Conservation (phyloP, 2,888 invertebrate genomes). For the Carpatolechia fugitivella region DNA sequence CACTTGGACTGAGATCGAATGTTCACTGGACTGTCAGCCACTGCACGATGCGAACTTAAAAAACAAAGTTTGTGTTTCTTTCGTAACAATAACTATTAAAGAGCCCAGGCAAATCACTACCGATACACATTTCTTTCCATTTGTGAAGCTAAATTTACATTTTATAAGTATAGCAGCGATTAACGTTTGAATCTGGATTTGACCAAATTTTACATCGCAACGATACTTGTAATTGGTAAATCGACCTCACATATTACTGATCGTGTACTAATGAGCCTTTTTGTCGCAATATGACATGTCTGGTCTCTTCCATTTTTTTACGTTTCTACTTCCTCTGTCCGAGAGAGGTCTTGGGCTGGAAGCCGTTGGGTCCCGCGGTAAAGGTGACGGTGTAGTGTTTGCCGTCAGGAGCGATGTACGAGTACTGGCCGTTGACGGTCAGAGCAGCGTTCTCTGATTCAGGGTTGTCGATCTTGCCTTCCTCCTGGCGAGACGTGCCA, state of each 20-base stretch:
- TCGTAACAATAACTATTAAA: no score
- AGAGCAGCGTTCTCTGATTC: constrained; percentile 81
- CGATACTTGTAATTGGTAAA: no score
- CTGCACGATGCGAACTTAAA: background rate
- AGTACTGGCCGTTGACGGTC: constrained; percentile 81
- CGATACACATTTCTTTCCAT: no score
- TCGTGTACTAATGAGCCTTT: no score
- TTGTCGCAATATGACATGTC: no score
- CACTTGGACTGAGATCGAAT: constrained; percentile 44
- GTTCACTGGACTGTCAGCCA: constrained; percentile 20
- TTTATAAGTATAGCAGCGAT: no score
- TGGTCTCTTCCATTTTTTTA: no score
- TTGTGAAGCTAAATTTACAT: no score
- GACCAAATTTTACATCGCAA: no score
- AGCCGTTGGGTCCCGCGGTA: constrained; percentile 82
- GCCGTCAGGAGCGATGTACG: constrained; percentile 83
- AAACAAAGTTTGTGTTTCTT: background rate
- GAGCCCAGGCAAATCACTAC: background rate
- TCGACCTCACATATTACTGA: no score
- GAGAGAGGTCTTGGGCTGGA: constrained; percentile 76
- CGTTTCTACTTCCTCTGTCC: constrained; percentile 54
- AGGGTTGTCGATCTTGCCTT: constrained; percentile 82
- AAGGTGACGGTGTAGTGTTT: constrained; percentile 82
- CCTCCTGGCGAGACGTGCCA: constrained; percentile 82
- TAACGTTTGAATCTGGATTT: no score